A percentile compares a stretch with the other conserved stretches of the same genome.
These are phyloP conservation scores for Sebastes hopkinsi DNA, from an alignment of 2,797 vertebrate species.

Conservation along the genomic window DNA sequence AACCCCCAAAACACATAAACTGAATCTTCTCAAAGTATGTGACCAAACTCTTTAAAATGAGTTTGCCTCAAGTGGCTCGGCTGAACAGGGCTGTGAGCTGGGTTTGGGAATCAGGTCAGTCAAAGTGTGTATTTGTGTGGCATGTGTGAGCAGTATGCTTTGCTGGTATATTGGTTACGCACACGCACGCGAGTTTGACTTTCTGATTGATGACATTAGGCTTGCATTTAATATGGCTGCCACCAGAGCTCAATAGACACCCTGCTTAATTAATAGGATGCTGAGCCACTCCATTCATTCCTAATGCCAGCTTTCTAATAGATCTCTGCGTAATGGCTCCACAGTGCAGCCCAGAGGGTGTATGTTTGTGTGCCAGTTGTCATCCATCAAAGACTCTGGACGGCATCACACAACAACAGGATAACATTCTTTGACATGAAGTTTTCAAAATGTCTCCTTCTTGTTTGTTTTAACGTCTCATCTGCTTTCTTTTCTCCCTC, in stretches of 20 bases:
- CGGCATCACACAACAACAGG: neutral
- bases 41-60: neutral
- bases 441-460: neutral
- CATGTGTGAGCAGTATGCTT: neutral
- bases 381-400: slow-evolving; percentile 49
- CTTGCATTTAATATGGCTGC: slow-evolving; percentile 62
- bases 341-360: slow-evolving; percentile 6
- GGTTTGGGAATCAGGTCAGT: slow-evolving; percentile 8
- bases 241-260: slow-evolving; percentile 59
- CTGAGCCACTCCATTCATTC: slow-evolving; percentile 71
- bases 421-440: slow-evolving; percentile 14
- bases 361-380: slow-evolving; percentile 6
- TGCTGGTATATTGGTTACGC: neutral
- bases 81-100: neutral
- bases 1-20: neutral
- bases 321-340: slow-evolving; percentile 45
- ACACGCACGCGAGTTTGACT: neutral
- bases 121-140: neutral
- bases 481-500: neutral
- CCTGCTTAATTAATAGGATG: slow-evolving; percentile 74
- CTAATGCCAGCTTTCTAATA: slow-evolving; percentile 72
- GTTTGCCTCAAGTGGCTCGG: neutral
- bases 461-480: slow-evolving; percentile 6
- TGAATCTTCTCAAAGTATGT: neutral
- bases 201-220: slow-evolving; percentile 68